Evolutionary conservation across 2,888 invertebrate species (phyloP), one percentile per base, ranked within the genome.

Genomic region (Seira ritae): DNA sequence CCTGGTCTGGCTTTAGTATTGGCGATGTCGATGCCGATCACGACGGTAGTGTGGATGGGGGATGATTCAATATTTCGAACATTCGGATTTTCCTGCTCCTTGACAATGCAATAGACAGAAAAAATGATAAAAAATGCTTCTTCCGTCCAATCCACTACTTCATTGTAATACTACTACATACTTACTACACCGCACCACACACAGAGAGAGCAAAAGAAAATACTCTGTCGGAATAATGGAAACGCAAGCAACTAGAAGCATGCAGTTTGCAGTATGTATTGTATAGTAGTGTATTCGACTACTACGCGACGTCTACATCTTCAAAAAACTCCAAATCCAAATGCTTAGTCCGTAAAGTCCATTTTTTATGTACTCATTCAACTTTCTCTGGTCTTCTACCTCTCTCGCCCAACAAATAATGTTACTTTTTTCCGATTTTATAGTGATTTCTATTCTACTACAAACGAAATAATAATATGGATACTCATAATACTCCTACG

Each of bases 31-130:
- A 60, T 66, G 81, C 81, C 76, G 81, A 81, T 71, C 74, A 76
- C 66, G 72, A 77, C 77, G 75, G 46, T 20, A 46, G 50, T 70
- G 69, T 77, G 76, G 82, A 77, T 66, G 65, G 82, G 77, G 74
- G 77, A 76, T 82, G 76, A 76, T 72, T 77, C 76, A 77, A 73
- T 72, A 46, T 82, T 82, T 82, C 82, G 77, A 82, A 82, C 82
- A 82, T 82, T 82, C 82, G 73, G 72, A 82, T 66, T 77, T 82
- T 82, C 67, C 77, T 76, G 77, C 82, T 71, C 82, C 76, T 77
- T 77, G 77, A 67, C 77, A 81, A 77, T 60, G 60, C 60, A 60
- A 76, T 80, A 69, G 55, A 80, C 66, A 66, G 23, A 42, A 46
- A 17, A 20, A 46, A 4, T 72, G 62, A 31, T 37, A 50, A 60